Base-by-base conservation (phyloP, 1,140 invertebrate species). In the Drosophila seguyi region DNA sequence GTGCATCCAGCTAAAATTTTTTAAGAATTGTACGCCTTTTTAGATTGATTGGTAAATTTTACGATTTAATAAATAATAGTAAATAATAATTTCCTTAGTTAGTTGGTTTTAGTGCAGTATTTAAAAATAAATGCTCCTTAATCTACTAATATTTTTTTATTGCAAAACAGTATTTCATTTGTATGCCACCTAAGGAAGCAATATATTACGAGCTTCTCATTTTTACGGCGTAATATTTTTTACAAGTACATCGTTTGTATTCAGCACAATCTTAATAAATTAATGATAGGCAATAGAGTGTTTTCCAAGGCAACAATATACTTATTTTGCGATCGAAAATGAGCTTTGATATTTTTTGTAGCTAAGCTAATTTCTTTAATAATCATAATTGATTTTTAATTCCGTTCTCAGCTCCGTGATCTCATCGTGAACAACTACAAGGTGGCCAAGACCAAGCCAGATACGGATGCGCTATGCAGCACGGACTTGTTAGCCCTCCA, bases 381-480 rank as follows among this genome's bases (percentile, higher is more conserved):
- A 25, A n/a, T 38, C 1, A n/a, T 38, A 25, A 38, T 55, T 55
- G 1, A 4, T 6, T 38, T n/a, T 2, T 6, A n/a, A 11, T 16
- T 6, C 25, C 2, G 2, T 42, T 48, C 57, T 1, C 13, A 93
- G 92, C 50, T 93, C 0, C 79, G 92, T 57, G 93, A 94, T 57
- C 93, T 94, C 75, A 94, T 96, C 38, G 67, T 95, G 0, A 85
- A 90, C 6, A 96, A 96, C 77, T 95, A 95, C 79, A 93, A 93
- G 11, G 93, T 79, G 27, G 52, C 83, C 34, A 81, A 63, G 38
- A 83, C 83, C 2, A 75, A 91, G 57, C 91, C 91, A 0, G 81
- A 77, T 1, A 79, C 50, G 3, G 93, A 94, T 76, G 93, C 93
- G 1, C 91, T 96, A 20, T 96, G 95, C 79, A 36, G 59, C 6